Evolutionary conservation across 2,888 invertebrate species (phyloP).

Genomic region (Cinara cedri): DNA sequence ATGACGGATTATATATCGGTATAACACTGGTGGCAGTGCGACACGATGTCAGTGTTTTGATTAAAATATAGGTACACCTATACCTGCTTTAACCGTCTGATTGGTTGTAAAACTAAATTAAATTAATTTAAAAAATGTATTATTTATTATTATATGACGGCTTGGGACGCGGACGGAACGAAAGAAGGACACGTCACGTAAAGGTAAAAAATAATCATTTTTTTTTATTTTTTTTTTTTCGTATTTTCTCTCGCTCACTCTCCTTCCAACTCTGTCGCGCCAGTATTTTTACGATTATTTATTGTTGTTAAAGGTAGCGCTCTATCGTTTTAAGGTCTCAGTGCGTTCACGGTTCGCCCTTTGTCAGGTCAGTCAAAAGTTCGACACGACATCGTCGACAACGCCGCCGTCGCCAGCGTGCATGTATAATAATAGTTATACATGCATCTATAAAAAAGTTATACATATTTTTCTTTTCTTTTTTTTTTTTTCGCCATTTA

Average conservation of each 20-base stretch:
- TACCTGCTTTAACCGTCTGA: too few species aligned
- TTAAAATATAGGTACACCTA: slow-evolving; percentile 21
- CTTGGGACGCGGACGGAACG: slow-evolving; percentile 15
- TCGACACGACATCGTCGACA: slow-evolving; percentile 57
- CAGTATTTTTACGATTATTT: slow-evolving; percentile 53
- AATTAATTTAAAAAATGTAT: slow-evolving; percentile 48
- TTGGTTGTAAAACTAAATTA: slow-evolving; percentile 32
- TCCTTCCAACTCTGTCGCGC: slow-evolving; percentile 34
- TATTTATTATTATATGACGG: slow-evolving; percentile 43
- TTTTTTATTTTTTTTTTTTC: background rate
- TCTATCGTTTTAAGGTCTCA: slow-evolving; percentile 57
- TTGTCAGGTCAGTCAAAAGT: slow-evolving; percentile 57
- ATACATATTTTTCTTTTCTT: background rate
- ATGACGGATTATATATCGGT: too few species aligned
- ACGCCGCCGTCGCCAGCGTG: slow-evolving; percentile 36
- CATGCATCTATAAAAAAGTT: background rate
- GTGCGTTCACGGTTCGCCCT: slow-evolving; percentile 56
- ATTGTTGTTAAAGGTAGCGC: slow-evolving; percentile 56
- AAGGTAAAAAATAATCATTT: slow-evolving; percentile 54
- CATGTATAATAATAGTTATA: slow-evolving; percentile 39
- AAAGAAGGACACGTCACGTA: slow-evolving; percentile 54
- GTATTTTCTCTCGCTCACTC: slow-evolving; percentile 33
- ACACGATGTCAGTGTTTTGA: background rate
- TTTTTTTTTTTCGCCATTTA: too few species aligned
- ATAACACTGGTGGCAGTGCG: too few species aligned